Evolutionary conservation across 92 coral and sea anemone species (phyloP).

Genomic region (Montipora capitata): DNA sequence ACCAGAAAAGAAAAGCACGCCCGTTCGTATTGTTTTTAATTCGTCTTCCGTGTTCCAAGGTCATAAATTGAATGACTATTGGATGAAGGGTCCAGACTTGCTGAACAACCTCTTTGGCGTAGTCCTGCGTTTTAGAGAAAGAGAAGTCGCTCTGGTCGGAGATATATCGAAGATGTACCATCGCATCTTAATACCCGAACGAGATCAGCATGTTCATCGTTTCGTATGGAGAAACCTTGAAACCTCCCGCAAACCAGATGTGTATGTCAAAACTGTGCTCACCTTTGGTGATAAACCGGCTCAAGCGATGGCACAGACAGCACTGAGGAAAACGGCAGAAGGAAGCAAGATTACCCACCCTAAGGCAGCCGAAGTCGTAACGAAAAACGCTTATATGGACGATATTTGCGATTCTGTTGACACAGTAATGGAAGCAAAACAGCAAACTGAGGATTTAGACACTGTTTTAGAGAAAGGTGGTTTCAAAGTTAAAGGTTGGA

Average conservation of each 20-base stretch:
- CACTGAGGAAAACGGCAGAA: not conserved
- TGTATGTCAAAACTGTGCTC: not conserved
- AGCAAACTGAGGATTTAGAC: slow-evolving; percentile 65
- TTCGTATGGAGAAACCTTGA: too few relatives aligned
- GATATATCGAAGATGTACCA: too few relatives aligned
- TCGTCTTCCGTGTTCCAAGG: too few relatives aligned
- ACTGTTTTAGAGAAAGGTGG: slow-evolving; percentile 49
- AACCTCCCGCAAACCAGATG: not conserved
- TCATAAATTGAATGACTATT: too few relatives aligned
- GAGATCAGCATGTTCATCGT: too few relatives aligned
- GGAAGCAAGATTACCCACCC: slow-evolving; percentile 6
- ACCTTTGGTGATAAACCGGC: not conserved
- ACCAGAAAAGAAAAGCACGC: too few relatives aligned
- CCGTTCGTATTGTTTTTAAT: too few relatives aligned
- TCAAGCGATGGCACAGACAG: slow-evolving; percentile 9
- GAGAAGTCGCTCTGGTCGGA: too few relatives aligned
- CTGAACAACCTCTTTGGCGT: too few relatives aligned
- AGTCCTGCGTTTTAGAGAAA: too few relatives aligned
- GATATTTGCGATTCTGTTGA: slow-evolving; percentile 75
- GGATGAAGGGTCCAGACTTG: too few relatives aligned
- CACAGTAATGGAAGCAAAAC: slow-evolving; percentile 58
- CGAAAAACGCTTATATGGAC: slow-evolving; percentile 75
- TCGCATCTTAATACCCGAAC: too few relatives aligned
- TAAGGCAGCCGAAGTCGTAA: slow-evolving; percentile 68
- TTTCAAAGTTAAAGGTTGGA: slow-evolving; percentile 33